Base-by-base conservation (phyloP, 2,113 vertebrate species). In the Dipodomys ordii region DNA sequence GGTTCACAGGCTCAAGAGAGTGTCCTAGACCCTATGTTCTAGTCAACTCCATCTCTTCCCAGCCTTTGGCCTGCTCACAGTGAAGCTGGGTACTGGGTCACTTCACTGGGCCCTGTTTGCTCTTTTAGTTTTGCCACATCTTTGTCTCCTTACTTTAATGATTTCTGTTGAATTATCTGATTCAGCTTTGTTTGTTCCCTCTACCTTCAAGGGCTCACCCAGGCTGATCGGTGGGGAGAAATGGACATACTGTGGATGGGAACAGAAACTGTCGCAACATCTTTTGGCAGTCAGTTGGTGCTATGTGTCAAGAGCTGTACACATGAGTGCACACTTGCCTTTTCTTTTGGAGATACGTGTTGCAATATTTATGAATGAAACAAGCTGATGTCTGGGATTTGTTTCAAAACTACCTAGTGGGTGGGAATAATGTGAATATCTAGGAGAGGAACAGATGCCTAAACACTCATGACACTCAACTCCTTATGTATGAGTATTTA, bases 331-430 rank as follows among this genome's bases (percentile, higher is more conserved):
- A 19, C 35, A 73, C 80, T 78, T 30, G 71, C n/a, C 84, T 72
- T 83, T 8, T 57, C 67, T 90, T 77, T 68, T 30, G 30, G 76
- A 77, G 68, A 64, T 69, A 39, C 0, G 0, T 32, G 65, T 78
- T 71, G 83, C 86, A 85, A 71, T 88, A 44, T 72, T 69, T 74
- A 60, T 22, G 27, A 87, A 67, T 65, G 32, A 86, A 93, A 74
- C 64, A 12, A 78, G 22, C 18, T 79, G 13, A 32, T 78, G 25
- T 74, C 65, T 83, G 57, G 32, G 46, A 64, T 72, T 78, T 68
- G 19, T n/a, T 79, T 73, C 74, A 73, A 46, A 71, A 62, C 18
- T 53, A n/a, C 27, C 30, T 60, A 67, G 69, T 2, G 4, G 19
- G 87, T n/a, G 10, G 62, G 46, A 20, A 68, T 39, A 71, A 44